Conservation (phyloP, 2,113 vertebrate species). For the Alaudala cheleensis region DNA sequence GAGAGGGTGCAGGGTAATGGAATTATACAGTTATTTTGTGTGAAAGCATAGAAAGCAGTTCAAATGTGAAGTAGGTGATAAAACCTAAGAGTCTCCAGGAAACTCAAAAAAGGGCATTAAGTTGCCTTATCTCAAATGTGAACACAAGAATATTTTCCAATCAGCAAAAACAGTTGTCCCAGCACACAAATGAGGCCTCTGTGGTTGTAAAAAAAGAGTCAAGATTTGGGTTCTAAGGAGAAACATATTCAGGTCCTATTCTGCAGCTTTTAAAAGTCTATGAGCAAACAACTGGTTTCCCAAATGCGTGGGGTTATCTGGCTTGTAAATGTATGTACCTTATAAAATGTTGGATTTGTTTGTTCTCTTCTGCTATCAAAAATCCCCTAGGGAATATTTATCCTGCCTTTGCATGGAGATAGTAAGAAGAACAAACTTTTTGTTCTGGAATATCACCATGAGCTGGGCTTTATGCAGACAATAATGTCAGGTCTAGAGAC, state of each 20-base stretch:
- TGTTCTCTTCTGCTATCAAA: neutral
- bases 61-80: neutral
- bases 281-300: neutral
- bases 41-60: neutral
- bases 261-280: neutral
- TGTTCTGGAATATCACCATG: neutral
- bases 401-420: neutral
- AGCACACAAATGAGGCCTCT: neutral
- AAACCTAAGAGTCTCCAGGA: neutral
- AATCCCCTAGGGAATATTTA: neutral
- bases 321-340: neutral
- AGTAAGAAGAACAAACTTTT: neutral
- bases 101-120: neutral
- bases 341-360: neutral
- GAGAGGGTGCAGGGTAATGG: neutral
- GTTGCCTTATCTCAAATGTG: neutral
- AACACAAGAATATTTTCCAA: neutral
- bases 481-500: neutral
- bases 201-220: neutral
- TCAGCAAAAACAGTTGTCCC: neutral
- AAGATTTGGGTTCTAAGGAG: neutral
- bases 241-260: neutral
- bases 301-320: neutral
- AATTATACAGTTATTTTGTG: neutral
- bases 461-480: neutral